Evolutionary conservation across 2,888 invertebrate species (phyloP).

Genomic region (Gymnosoma rotundatum): DNA sequence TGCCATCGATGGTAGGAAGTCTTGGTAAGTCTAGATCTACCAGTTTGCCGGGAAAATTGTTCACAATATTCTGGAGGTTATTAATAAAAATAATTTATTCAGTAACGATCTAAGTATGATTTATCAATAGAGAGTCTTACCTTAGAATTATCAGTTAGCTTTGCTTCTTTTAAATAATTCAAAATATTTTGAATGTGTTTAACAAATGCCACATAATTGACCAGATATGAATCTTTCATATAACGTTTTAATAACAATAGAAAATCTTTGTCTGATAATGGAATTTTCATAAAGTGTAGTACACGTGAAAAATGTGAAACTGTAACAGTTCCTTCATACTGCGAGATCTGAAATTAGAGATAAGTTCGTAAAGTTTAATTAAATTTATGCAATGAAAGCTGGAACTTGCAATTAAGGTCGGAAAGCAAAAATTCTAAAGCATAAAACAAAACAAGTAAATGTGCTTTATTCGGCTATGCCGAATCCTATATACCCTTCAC

Average conservation of each 20-base stretch:
- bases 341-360: conserved; percentile 84
- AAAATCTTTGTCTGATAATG: conserved; percentile 88
- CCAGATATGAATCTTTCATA: conserved; percentile 88
- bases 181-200: conserved; percentile 87
- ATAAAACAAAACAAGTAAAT: too few relatives aligned
- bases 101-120: neutral
- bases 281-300: conserved; percentile 87
- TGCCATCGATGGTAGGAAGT: conserved; percentile 81
- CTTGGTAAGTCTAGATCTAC: conserved; percentile 88
- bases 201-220: conserved; percentile 90
- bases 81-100: neutral
- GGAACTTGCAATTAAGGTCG: too few relatives aligned
- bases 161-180: conserved; percentile 84
- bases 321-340: conserved; percentile 89
- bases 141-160: conserved; percentile 81
- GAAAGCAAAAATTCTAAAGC: too few relatives aligned
- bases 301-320: conserved; percentile 90
- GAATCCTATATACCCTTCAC: too few relatives aligned
- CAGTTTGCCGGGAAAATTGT: conserved; percentile 85
- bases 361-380: neutral
- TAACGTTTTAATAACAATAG: conserved; percentile 88
- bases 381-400: neutral
- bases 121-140: conserved; percentile 44
- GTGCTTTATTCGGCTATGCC: too few relatives aligned
- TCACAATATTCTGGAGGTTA: conserved; percentile 82